phyloP scores from a whole-genome alignment of 92 coral and sea anemone genomes.

The Porites divaricata region DNA sequence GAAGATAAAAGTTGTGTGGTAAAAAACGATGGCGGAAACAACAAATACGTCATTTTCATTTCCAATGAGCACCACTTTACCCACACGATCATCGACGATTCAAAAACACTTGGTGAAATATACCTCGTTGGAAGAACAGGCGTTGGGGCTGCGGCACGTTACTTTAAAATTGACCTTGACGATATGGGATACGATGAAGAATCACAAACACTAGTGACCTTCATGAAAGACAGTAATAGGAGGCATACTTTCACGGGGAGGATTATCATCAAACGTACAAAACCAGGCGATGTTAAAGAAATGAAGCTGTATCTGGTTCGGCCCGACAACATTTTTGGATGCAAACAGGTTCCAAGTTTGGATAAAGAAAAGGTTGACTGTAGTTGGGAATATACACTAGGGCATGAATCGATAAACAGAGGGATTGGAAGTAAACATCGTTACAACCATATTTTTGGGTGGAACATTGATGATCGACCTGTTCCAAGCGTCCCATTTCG shows the following conservation, averaged over 20 bases:
- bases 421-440: conserved; percentile 20
- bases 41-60: conserved; percentile 8
- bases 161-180: too few species aligned
- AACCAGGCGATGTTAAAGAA: background rate
- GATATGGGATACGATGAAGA: conserved; percentile 9
- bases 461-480: background rate
- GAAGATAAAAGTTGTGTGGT: conserved; percentile 18
- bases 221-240: background rate
- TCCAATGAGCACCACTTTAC: conserved; percentile 19
- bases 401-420: conserved; percentile 9
- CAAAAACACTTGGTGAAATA: conserved; percentile 3
- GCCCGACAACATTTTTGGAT: background rate
- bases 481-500: background rate
- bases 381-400: background rate
- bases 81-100: conserved; percentile 20
- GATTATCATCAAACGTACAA: background rate
- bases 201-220: background rate
- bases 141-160: too few species aligned
- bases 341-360: background rate
- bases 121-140: background rate
- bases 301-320: conserved; percentile 13
- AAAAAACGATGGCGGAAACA: conserved; percentile 27
- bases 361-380: background rate
- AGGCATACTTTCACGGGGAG: conserved; percentile 13
- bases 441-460: too few species aligned